Base-by-base conservation (phyloP, 2,113 vertebrate genomes). In the Phylloscopus whistleri region DNA sequence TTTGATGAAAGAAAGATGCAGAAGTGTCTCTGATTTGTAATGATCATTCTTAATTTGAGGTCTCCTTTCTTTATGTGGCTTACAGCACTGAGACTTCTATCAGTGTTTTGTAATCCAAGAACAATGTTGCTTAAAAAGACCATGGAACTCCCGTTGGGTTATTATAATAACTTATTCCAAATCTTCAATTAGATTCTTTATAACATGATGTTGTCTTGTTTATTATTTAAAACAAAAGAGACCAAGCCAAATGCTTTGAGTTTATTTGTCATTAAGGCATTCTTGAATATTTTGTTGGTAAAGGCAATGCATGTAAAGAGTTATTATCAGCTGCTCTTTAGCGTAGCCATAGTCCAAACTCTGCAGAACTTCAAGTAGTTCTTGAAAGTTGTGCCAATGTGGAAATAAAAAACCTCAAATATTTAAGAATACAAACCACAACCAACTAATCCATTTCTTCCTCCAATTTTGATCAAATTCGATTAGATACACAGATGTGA, bases 21-120 rank as follows among this genome's bases (percentile, higher is more conserved):
- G 56, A 64, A 83, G 46, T n/a, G 9, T 72, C 33, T 90, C 17
- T 69, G 46, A n/a, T 94, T 91, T 90, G 13, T 67, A 93, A 94
- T 84, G 67, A 86, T 41, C 31, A 33, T 84, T 95, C 80, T 70
- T 92, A 87, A 84, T 94, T 94, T 93, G 7, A 35, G 24, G 20
- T 81, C 88, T 90, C 17, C 68, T 91, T 72, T 89, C 37, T 92
- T 96, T 31, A 35, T 55, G 21, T 77, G 43, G 31, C 6, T 87
- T 90, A 87, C 44, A 78, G 31, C 33, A 43, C 69, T 73, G 53
- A 95, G 56, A 89, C 49, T 51, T 94, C 72, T 80, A 41, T 72
- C 37, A 68, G 6, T 76, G 31, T 84, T 89, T 84, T 90, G 76
- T 73, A 90, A 92, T 79, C 49, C 75, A 84, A 90, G 72, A 96